phyloP scores from a whole-genome alignment of 2,797 vertebrate species.

The Momotus momota region DNA sequence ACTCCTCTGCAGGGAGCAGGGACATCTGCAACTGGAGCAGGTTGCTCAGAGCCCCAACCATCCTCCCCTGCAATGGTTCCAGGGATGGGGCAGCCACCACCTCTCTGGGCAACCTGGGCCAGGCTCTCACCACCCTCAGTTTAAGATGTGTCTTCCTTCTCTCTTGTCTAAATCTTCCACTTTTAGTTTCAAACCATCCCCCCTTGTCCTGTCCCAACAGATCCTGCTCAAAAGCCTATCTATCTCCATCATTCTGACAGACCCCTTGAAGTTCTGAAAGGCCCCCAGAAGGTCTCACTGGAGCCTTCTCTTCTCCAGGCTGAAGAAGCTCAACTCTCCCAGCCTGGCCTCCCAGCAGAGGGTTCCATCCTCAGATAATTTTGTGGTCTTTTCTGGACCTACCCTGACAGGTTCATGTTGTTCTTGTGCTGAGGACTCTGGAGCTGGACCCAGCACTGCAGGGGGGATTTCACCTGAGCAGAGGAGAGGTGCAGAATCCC shows the following conservation, averaged over 20 bases:
- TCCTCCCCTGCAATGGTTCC: neutral
- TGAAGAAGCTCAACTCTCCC: neutral
- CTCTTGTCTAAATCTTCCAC: neutral
- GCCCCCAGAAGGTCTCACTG: neutral
- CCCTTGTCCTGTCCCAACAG: neutral
- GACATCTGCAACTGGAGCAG: neutral
- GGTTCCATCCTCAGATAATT: neutral
- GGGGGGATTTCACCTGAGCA: neutral
- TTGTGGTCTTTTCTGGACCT: neutral
- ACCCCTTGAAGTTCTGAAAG: neutral
- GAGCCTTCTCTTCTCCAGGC: neutral
- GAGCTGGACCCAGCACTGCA: neutral
- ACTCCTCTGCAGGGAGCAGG: neutral
- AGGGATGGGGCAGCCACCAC: neutral
- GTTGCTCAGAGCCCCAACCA: neutral
- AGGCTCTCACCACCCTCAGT: neutral
- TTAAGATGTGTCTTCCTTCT: neutral
- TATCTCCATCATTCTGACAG: neutral
- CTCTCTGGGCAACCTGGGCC: neutral
- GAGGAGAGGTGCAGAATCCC: neutral
- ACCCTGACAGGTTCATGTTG: neutral
- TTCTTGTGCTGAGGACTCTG: neutral
- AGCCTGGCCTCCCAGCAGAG: neutral
- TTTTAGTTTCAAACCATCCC: neutral
- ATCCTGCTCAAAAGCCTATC: neutral